A percentile compares a stretch with the other conserved stretches of the same genome.
phyloP scores from a whole-genome alignment of 2,888 invertebrate species.

The Silvanus unidentatus region DNA sequence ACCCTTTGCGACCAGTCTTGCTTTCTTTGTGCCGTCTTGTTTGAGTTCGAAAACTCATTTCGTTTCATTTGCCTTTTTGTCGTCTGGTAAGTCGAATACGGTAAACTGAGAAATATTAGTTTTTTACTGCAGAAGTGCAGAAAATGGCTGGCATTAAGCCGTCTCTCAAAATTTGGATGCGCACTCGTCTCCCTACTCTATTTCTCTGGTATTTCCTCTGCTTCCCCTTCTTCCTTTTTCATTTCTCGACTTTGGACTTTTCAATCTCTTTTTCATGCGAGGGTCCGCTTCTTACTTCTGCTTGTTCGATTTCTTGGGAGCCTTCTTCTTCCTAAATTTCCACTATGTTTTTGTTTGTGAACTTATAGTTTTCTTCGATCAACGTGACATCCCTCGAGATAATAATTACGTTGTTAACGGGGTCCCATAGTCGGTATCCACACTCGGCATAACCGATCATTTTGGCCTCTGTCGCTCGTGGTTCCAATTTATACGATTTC shows the following conservation, averaged over 20 bases:
- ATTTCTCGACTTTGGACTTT: conserved; percentile 5
- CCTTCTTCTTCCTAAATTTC: conserved; percentile 7
- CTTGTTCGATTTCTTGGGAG: conserved; percentile 9
- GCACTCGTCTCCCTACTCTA: too few species aligned
- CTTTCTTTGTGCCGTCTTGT: conserved; percentile 20
- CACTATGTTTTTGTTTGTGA: too few species aligned
- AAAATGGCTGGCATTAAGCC: background rate
- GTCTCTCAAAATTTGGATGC: too few species aligned
- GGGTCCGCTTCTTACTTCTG: background rate
- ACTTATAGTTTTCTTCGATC: conserved; percentile 16
- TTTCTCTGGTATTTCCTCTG: too few species aligned
- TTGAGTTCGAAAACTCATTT: conserved; percentile 17
- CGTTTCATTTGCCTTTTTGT: conserved; percentile 11
- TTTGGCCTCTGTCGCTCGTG: conserved; percentile 17
- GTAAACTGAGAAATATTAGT: too few species aligned
- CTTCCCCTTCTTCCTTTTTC: conserved; percentile 11
- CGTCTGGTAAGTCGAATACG: too few species aligned
- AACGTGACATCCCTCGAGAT: conserved; percentile 22
- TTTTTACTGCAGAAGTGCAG: background rate
- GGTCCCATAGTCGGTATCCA: conserved; percentile 25
- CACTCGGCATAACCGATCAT: conserved; percentile 24
- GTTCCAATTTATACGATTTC: conserved; percentile 22
- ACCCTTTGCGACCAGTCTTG: conserved; percentile 24
- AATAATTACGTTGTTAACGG: conserved; percentile 17
- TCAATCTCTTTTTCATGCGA: background rate